A percentile compares a stretch with the other conserved stretches of the same genome.
These are phyloP conservation scores for Sanderia malayensis DNA, from an alignment of 30 jellyfish, hydroid and myxozoan genomes.

Conservation along the genomic window DNA sequence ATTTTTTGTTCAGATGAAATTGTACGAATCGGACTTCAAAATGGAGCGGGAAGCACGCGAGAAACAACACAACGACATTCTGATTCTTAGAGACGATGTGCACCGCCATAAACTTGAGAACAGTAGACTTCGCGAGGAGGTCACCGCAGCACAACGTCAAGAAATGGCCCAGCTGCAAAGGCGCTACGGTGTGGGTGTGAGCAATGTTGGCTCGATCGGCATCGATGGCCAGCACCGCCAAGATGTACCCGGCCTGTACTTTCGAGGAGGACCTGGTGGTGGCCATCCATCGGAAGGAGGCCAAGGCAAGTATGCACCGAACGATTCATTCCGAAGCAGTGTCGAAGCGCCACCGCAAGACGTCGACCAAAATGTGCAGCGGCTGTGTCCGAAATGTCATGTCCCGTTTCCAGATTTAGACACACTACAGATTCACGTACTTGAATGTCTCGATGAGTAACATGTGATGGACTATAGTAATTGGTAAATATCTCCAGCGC, in stretches of 20 bases:
- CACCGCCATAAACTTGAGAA: constrained; percentile 61
- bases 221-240: too few relatives aligned
- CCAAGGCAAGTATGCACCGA: too few relatives aligned
- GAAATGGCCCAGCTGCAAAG: constrained; percentile 44
- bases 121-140: constrained; percentile 56
- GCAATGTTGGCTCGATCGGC: constrained; percentile 2
- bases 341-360: constrained; percentile 35
- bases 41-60: constrained; percentile 92
- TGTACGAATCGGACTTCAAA: constrained; percentile 69
- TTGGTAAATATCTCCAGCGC: too few relatives aligned
- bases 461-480: too few relatives aligned
- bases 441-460: constrained; percentile 69
- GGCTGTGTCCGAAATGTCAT: constrained; percentile 80
- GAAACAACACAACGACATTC: constrained; percentile 64
- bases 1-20: constrained; percentile 58
- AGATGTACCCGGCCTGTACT: background rate
- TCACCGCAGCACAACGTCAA: constrained; percentile 21
- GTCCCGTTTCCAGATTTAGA: constrained; percentile 79
- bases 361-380: constrained; percentile 57
- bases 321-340: too few relatives aligned
- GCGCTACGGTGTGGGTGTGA: constrained; percentile 23
- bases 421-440: constrained; percentile 77
- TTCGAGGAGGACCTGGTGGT: background rate
- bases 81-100: constrained; percentile 44
- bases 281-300: background rate